phyloP scores from a whole-genome alignment of 1,140 invertebrate species.

The Zaprionus capensis region DNA sequence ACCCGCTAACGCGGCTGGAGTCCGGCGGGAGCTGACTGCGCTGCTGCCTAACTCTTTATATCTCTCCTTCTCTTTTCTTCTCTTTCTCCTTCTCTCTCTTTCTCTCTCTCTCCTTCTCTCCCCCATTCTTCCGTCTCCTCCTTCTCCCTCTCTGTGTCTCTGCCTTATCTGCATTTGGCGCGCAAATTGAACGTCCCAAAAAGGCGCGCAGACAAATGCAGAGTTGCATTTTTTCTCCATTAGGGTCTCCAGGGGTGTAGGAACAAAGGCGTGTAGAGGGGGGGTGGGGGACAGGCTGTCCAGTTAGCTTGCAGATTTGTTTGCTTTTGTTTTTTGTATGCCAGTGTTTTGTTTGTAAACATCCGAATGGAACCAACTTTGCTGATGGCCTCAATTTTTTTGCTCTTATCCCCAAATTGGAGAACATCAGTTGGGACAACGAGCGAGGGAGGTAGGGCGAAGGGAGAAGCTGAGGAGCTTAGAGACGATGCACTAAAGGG shows the following conservation, averaged over 20 bases:
- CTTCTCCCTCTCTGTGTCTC: background rate
- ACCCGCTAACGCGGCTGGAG: background rate
- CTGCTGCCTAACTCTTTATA: background rate
- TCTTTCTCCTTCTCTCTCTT: background rate
- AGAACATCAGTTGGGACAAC: background rate
- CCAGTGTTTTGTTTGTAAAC: constrained; percentile 65
- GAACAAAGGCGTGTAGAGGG: background rate
- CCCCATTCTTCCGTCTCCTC: background rate
- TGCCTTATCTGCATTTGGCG: constrained; percentile 65
- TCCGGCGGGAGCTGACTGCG: constrained; percentile 5
- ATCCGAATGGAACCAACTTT: constrained; percentile 52
- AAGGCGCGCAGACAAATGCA: constrained; percentile 71
- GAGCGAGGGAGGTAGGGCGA: background rate
- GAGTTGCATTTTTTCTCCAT: constrained; percentile 59
- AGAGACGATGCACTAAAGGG: background rate
- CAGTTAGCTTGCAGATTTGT: constrained; percentile 34
- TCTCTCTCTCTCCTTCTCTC: background rate
- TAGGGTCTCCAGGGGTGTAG: background rate
- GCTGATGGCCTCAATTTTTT: constrained; percentile 59
- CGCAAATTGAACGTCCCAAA: constrained; percentile 59
- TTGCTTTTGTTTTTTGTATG: constrained; percentile 47
- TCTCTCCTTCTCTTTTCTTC: background rate
- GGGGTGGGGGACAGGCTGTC: background rate
- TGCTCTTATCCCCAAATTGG: constrained; percentile 5
- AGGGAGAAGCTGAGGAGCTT: background rate